Conservation (phyloP, 2,797 vertebrate genomes). For the Moxostoma hubbsi region DNA sequence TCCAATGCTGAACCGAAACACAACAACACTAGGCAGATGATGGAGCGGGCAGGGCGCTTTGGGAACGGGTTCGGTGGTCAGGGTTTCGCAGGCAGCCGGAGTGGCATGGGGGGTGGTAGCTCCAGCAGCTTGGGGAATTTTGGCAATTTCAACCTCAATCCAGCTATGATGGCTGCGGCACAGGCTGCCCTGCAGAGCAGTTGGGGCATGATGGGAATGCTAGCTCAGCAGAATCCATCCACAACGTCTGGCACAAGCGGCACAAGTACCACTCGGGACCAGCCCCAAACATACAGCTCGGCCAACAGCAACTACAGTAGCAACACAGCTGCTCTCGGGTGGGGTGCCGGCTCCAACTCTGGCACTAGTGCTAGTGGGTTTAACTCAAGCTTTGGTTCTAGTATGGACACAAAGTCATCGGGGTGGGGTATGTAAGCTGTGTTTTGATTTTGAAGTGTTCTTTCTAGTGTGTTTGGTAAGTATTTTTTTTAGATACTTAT, state of each 20-base stretch:
- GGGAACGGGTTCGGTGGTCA: slow-evolving; percentile 94
- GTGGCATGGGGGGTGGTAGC: slow-evolving; percentile 88
- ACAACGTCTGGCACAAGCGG: slow-evolving; percentile 87
- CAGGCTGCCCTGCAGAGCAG: slow-evolving; percentile 98
- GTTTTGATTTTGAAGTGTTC: slow-evolving; percentile 76
- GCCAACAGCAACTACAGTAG: slow-evolving; percentile 91
- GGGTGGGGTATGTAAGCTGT: slow-evolving; percentile 97
- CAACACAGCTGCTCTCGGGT: slow-evolving; percentile 90
- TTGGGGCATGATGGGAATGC: slow-evolving; percentile 99
- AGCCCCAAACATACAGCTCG: slow-evolving; percentile 88
- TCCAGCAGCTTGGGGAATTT: slow-evolving; percentile 89
- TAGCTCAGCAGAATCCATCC: slow-evolving; percentile 95
- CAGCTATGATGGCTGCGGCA: slow-evolving; percentile 98
- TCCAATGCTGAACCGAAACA: slow-evolving; percentile 99
- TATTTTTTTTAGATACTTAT: slow-evolving; percentile 87
- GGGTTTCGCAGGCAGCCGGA: slow-evolving; percentile 89
- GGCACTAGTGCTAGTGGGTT: slow-evolving; percentile 88
- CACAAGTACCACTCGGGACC: slow-evolving; percentile 89
- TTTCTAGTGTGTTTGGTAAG: slow-evolving; percentile 93
- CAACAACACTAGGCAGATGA: slow-evolving; percentile 93
- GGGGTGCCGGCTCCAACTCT: slow-evolving; percentile 93
- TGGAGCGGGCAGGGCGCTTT: slow-evolving; percentile 89
- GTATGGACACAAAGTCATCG: slow-evolving; percentile 98
- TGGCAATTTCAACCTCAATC: slow-evolving; percentile 95
- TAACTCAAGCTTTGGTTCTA: slow-evolving; percentile 94